These are phyloP conservation scores for Cyanocitta stelleri DNA, from an alignment of 2,113 vertebrate species.

Conservation along the genomic window DNA sequence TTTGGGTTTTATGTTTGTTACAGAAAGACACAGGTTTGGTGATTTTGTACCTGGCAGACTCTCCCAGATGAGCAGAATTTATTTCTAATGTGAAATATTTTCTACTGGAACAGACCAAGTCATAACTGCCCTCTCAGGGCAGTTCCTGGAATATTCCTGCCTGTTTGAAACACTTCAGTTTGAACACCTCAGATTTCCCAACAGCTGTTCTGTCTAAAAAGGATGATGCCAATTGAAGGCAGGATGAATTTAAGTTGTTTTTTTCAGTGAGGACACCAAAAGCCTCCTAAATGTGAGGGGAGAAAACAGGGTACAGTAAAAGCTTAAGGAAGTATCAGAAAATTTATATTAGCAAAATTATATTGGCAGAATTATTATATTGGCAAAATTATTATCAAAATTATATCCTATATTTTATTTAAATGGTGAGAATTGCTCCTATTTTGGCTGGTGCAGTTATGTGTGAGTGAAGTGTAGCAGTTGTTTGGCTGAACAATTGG, in stretches of 20 bases:
- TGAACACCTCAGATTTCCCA: not conserved
- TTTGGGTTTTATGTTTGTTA: not conserved
- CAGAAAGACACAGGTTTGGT: not conserved
- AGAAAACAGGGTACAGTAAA: not conserved
- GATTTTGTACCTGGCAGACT: not conserved
- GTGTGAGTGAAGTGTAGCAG: not conserved
- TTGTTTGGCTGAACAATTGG: not conserved
- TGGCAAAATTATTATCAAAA: not conserved
- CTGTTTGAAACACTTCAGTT: not conserved
- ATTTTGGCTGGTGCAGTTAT: not conserved
- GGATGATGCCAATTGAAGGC: not conserved
- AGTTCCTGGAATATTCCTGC: not conserved
- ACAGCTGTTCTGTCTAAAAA: not conserved
- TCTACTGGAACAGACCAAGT: not conserved
- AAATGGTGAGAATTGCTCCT: not conserved
- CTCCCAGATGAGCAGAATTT: not conserved
- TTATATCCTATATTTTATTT: not conserved
- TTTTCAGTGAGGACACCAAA: not conserved
- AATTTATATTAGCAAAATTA: not conserved
- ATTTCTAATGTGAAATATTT: not conserved
- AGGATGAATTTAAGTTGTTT: not conserved
- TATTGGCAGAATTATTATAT: not conserved
- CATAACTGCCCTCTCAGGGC: not conserved
- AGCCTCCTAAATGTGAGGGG: not conserved
- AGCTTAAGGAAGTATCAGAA: not conserved